phyloP scores from a whole-genome alignment of 1,140 invertebrate species.

The Chironomus tepperi region DNA sequence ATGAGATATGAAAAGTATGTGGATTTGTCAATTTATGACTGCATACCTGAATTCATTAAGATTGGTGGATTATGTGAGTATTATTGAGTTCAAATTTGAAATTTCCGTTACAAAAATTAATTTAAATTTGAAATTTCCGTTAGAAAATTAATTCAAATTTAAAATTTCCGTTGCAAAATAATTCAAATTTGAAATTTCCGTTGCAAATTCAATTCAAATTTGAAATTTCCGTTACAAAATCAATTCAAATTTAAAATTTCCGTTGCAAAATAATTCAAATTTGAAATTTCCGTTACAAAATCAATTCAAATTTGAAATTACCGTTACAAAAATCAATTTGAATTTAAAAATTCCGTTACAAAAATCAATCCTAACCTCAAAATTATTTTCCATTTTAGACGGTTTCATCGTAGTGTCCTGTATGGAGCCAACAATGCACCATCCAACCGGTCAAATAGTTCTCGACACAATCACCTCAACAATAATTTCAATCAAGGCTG shows the following conservation, averaged over 20 bases:
- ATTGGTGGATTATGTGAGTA: slow-evolving; percentile 68
- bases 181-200: neutral
- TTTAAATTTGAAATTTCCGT: no score
- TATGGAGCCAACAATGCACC: slow-evolving; percentile 53
- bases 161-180: neutral
- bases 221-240: no score
- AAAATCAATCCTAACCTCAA: slow-evolving; percentile 7
- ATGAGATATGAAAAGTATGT: slow-evolving; percentile 67
- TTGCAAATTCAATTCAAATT: no score
- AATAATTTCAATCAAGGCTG: slow-evolving; percentile 55
- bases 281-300: neutral
- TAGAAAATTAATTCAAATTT: neutral
- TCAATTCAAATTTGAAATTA: neutral
- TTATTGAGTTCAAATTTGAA: neutral
- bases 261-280: neutral
- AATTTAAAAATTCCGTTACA: neutral
- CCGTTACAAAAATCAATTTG: neutral
- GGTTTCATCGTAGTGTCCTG: slow-evolving; percentile 66
- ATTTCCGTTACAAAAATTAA: no score
- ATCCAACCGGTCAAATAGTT: slow-evolving; percentile 58
- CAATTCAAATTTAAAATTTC: neutral
- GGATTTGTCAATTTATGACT: slow-evolving; percentile 65
- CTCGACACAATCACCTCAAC: slow-evolving; percentile 70
- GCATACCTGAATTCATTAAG: slow-evolving; percentile 59
- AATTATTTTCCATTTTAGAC: slow-evolving; percentile 46